Evolutionary conservation across 1,140 invertebrate species (phyloP).

Genomic region (Zaprionus lachaisei): DNA sequence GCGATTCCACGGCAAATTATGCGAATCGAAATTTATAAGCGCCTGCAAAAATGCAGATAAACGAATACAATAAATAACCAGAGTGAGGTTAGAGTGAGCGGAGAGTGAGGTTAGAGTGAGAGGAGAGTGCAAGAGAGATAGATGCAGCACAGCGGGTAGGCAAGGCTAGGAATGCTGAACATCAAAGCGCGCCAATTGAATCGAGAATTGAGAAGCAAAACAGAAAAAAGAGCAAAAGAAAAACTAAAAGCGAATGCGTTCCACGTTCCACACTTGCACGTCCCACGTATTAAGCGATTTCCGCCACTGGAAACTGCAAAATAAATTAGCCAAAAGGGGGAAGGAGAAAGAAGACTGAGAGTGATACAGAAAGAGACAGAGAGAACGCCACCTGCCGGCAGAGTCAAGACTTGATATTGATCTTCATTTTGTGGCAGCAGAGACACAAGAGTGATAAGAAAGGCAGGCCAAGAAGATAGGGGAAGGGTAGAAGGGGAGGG

Average conservation of each 20-base stretch:
- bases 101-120: neutral
- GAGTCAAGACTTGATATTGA: slow-evolving; percentile 61
- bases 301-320: slow-evolving; percentile 55
- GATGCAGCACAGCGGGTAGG: slow-evolving; percentile 18
- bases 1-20: slow-evolving; percentile 48
- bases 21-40: slow-evolving; percentile 55
- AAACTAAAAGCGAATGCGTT: slow-evolving; percentile 42
- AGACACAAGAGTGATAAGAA: slow-evolving; percentile 42
- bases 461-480: slow-evolving; percentile 26
- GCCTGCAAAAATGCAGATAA: slow-evolving; percentile 57
- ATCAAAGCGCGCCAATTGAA: slow-evolving; percentile 54
- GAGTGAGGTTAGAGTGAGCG: neutral
- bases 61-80: slow-evolving; percentile 55
- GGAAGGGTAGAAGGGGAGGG: slow-evolving; percentile 31
- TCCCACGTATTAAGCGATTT: slow-evolving; percentile 68
- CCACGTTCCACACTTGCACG: slow-evolving; percentile 19
- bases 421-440: slow-evolving; percentile 66
- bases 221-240: slow-evolving; percentile 27
- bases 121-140: neutral
- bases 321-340: slow-evolving; percentile 59
- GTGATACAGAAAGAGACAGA: neutral
- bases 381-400: slow-evolving; percentile 57
- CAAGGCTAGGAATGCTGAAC: slow-evolving; percentile 36
- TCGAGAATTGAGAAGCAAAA: slow-evolving; percentile 30
- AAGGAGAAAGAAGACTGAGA: neutral